Evolutionary conservation across 2,113 vertebrate genomes (phyloP).

Genomic region (Desmodus rotundus): DNA sequence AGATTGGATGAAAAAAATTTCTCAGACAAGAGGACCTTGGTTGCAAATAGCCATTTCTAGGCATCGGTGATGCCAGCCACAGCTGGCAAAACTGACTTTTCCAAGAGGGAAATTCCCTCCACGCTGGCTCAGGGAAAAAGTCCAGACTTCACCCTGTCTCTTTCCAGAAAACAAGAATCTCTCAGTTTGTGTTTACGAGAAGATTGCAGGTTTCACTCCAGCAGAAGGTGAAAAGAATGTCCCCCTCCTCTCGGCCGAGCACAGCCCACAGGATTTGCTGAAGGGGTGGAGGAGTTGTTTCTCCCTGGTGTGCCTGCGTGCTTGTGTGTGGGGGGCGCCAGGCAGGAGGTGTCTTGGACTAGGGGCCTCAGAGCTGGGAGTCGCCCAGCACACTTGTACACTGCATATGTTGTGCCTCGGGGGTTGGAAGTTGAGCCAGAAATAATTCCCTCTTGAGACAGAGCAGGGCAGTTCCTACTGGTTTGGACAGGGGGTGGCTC

Average conservation of each 20-base stretch:
- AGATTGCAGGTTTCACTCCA: constrained; percentile 75
- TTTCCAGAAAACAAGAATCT: constrained; percentile 81
- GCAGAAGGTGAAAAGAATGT: constrained; percentile 71
- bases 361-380: background rate
- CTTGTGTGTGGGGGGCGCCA: background rate
- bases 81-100: constrained; percentile 65
- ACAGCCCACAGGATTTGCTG: constrained; percentile 50
- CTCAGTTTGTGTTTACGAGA: constrained; percentile 79
- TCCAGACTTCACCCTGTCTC: constrained; percentile 71
- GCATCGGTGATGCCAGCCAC: background rate
- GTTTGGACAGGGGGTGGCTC: background rate
- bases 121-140: constrained; percentile 67
- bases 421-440: background rate
- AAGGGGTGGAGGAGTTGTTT: constrained; percentile 17
- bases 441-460: background rate
- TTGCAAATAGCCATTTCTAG: constrained; percentile 54
- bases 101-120: constrained; percentile 74
- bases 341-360: background rate
- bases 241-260: constrained; percentile 30
- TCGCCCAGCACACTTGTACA: background rate
- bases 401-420: background rate
- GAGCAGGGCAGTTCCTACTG: background rate
- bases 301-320: background rate
- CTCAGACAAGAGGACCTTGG: background rate
- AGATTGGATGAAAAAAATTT: background rate